Evolutionary conservation across 2,888 invertebrate genomes (phyloP).

Genomic region (Xanthia togata): DNA sequence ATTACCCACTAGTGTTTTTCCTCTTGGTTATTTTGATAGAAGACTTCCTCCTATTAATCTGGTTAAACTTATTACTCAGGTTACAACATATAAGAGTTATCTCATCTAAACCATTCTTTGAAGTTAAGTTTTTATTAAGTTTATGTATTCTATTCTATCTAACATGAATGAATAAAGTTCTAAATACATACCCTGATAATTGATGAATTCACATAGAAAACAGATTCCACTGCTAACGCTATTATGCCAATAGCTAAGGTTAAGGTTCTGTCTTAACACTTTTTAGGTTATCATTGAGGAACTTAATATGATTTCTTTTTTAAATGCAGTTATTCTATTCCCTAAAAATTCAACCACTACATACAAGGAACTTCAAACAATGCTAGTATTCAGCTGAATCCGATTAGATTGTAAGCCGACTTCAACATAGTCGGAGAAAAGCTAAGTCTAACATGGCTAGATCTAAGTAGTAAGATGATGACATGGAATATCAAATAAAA

Average conservation of each 20-base stretch:
- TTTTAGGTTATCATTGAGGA: neutral
- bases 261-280: neutral
- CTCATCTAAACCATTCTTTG: neutral
- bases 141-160: neutral
- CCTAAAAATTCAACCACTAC: neutral
- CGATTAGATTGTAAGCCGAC: no score
- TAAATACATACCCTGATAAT: neutral
- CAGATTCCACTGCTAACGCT: neutral
- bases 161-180: no score
- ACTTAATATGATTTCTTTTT: no score
- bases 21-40: neutral
- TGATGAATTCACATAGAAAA: neutral
- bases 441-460: no score
- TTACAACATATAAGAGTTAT: neutral
- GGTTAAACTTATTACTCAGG: neutral
- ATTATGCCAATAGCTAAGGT: neutral
- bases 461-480: no score
- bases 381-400: neutral
- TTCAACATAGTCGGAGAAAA: neutral
- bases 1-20: no score
- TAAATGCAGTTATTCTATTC: neutral
- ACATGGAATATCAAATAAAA: constrained; percentile 1
- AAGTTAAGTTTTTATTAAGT: neutral
- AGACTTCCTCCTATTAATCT: neutral
- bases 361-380: neutral